These are phyloP conservation scores for Stigmatopora argus DNA, from an alignment of 2,113 vertebrate species.

Conservation along the genomic window DNA sequence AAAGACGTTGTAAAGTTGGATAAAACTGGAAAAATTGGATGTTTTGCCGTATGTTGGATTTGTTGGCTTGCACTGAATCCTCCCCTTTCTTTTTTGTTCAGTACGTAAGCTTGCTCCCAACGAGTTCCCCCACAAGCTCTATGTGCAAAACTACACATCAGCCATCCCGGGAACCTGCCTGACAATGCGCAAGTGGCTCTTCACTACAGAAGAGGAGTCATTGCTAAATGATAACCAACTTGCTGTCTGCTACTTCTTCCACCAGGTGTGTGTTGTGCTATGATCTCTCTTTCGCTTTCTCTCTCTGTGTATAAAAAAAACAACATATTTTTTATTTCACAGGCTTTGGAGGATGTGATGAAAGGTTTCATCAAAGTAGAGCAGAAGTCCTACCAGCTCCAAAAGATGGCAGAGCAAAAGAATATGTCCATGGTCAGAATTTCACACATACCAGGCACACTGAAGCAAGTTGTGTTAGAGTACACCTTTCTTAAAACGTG, in stretches of 20 bases:
- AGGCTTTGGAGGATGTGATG: slow-evolving; percentile 92
- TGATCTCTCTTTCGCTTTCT: neutral
- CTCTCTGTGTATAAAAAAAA: neutral
- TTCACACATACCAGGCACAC: neutral
- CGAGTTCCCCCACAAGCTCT: slow-evolving; percentile 96
- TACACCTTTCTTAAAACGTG: neutral
- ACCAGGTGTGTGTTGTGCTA: slow-evolving; percentile 72
- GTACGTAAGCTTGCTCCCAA: slow-evolving; percentile 93
- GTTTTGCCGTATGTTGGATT: neutral
- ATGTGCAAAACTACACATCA: slow-evolving; percentile 95
- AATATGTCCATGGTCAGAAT: slow-evolving; percentile 88
- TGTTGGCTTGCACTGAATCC: neutral
- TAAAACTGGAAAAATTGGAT: neutral
- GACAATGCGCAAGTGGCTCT: slow-evolving; percentile 91
- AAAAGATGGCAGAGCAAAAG: slow-evolving; percentile 89
- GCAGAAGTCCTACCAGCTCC: slow-evolving; percentile 91
- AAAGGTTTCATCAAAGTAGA: slow-evolving; percentile 89
- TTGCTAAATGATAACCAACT: slow-evolving; percentile 89
- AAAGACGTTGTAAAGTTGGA: too few species aligned
- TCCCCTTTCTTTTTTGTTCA: slow-evolving; percentile 38
- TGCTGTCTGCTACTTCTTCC: slow-evolving; percentile 90
- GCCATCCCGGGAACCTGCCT: slow-evolving; percentile 92
- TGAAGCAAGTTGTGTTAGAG: neutral
- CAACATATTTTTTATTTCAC: slow-evolving; percentile 1
- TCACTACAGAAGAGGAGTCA: slow-evolving; percentile 88